These are phyloP conservation scores for Matsumurasca onukii DNA, from an alignment of 1,140 invertebrate genomes.

Conservation along the genomic window DNA sequence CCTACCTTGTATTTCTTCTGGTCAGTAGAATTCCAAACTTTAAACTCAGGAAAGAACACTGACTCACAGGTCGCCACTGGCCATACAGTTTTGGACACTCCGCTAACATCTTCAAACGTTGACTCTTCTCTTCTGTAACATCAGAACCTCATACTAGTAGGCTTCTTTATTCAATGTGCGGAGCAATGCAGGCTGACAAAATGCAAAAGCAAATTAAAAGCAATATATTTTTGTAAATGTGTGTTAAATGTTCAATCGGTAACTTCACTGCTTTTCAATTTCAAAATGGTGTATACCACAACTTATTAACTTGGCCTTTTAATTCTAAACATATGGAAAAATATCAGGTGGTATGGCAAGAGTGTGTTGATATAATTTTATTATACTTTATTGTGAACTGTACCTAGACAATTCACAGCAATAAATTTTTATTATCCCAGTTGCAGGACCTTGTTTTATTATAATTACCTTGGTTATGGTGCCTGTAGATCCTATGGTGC, in stretches of 20 bases:
- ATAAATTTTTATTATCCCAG: too few species aligned
- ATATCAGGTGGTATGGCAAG: neutral
- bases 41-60: conserved; percentile 80
- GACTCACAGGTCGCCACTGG: conserved; percentile 72
- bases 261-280: neutral
- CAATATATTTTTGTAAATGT: neutral
- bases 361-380: neutral
- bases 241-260: neutral
- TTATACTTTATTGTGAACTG: neutral
- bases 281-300: neutral
- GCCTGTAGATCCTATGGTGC: too few species aligned
- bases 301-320: neutral
- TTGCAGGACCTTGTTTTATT: too few species aligned
- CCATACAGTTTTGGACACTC: conserved; percentile 70
- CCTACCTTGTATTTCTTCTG: conserved; percentile 59
- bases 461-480: too few species aligned
- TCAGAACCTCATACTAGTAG: neutral
- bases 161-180: neutral
- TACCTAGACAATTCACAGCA: neutral
- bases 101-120: conserved; percentile 57
- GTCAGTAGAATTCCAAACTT: conserved; percentile 59
- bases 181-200: neutral
- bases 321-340: neutral
- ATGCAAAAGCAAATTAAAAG: neutral
- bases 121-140: conserved; percentile 62